Conservation (phyloP, 2,113 vertebrate species). For the Callithrix jacchus region DNA sequence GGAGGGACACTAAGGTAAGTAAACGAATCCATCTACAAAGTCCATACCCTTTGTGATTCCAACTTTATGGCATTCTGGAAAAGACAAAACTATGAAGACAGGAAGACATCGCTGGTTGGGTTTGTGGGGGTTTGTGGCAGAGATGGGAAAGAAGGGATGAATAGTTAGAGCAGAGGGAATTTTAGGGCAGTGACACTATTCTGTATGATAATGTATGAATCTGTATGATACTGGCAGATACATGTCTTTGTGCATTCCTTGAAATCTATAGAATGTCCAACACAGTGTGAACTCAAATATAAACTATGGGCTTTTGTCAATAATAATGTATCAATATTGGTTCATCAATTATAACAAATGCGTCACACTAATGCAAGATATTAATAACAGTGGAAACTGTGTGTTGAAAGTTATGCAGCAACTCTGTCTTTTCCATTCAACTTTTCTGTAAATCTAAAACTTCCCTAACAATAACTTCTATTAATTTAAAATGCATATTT, state of each 20-base stretch:
- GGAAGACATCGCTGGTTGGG: neutral
- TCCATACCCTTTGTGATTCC: neutral
- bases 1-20: neutral
- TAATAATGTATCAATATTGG: neutral
- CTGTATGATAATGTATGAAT: neutral
- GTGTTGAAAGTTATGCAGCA: neutral
- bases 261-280: neutral
- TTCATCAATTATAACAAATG: neutral
- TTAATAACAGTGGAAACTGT: neutral
- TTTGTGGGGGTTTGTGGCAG: neutral
- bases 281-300: neutral
- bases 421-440: neutral
- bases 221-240: neutral
- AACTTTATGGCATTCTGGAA: neutral
- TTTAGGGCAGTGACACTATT: neutral
- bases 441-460: neutral
- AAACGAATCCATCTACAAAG: neutral
- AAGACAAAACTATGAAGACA: neutral
- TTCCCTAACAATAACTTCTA: neutral
- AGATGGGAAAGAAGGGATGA: neutral
- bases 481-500: neutral
- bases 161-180: neutral
- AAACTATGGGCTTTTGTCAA: neutral
- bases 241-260: neutral
- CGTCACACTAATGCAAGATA: neutral